Base-by-base conservation (phyloP, 2,797 vertebrate genomes). In the Anabas testudineus region DNA sequence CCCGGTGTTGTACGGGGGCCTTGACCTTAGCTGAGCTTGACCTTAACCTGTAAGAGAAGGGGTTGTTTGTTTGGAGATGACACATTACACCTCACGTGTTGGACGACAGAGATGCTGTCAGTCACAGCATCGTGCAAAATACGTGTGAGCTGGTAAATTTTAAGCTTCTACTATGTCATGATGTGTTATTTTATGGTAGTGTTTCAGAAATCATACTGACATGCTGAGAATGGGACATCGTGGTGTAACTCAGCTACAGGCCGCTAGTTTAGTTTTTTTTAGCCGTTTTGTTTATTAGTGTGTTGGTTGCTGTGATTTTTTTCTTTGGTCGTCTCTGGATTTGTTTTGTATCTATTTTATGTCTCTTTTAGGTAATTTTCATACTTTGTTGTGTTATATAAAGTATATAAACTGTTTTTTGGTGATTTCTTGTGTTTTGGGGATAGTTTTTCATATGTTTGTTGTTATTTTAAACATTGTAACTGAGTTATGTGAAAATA, bases 61-160 rank as follows among this genome's bases (percentile, higher is more conserved):
- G 61, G 53, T 14, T 89, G 85, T 89, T 89, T 92, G 88, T 92
- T 87, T 89, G 88, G 83, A 76, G 81, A 77, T 70, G 84, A 91
- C 85, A 86, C 87, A 76, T 87, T 83, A 84, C 83, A 80, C 77
- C 85, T 85, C 80, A 19, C 65, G 87, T 84, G 85, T 86, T 55
- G 77, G 61, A 63, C 60, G 7, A 87, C 87, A 90, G 84, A 81
- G 81, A 66, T 0, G 72, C 84, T 76, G 88, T 83, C 86, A 82
- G 55, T 84, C 87, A 88, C 59, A 8, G 26, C 19, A 0, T n/a
- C 21, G 3, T 14, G 12, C 4, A 0, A 32, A 22, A 48, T 51
- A 65, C 56, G 49, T 10, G 22, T 13, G 7, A 41, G 49, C 24
- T 15, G 13, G 6, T 10, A 24, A 16, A 55, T 24, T 28, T 45